Percentiles rank a stretch among this genome's conserved stretches.
Conservation (phyloP, 1,140 invertebrate species). For the Pogonomyrmex barbatus region DNA sequence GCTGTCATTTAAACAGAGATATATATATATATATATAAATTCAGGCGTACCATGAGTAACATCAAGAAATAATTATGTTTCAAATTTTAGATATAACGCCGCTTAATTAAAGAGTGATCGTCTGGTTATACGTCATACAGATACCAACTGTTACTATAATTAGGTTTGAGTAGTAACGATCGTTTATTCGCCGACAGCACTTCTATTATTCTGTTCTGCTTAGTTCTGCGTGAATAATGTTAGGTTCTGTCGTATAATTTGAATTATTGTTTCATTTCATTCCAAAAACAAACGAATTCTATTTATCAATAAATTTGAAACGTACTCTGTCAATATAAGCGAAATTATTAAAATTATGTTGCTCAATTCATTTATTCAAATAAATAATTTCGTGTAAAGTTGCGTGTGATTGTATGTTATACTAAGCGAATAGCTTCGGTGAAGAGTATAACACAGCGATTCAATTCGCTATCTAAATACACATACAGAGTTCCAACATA, state of each 20-base stretch:
- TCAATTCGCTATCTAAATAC: background rate
- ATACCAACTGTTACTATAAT: background rate
- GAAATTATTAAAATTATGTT: background rate
- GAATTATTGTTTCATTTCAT: background rate
- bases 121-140: background rate
- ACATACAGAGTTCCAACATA: slow-evolving; percentile 7
- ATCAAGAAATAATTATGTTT: background rate
- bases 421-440: background rate
- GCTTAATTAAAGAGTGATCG: background rate
- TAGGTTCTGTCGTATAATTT: too few species aligned
- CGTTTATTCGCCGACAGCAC: background rate
- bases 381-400: background rate
- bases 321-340: background rate
- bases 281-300: background rate
- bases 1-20: background rate
- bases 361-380: background rate
- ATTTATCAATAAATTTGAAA: background rate
- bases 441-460: background rate
- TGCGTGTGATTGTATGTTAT: too few species aligned
- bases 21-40: background rate
- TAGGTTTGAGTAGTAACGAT: background rate
- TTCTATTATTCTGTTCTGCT: background rate
- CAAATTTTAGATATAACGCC: background rate
- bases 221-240: too few species aligned
- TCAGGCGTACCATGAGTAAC: too few species aligned